A percentile compares a stretch with the other conserved stretches of the same genome.
phyloP scores from a whole-genome alignment of 2,888 invertebrate genomes.

The Pyrochroa serraticornis region DNA sequence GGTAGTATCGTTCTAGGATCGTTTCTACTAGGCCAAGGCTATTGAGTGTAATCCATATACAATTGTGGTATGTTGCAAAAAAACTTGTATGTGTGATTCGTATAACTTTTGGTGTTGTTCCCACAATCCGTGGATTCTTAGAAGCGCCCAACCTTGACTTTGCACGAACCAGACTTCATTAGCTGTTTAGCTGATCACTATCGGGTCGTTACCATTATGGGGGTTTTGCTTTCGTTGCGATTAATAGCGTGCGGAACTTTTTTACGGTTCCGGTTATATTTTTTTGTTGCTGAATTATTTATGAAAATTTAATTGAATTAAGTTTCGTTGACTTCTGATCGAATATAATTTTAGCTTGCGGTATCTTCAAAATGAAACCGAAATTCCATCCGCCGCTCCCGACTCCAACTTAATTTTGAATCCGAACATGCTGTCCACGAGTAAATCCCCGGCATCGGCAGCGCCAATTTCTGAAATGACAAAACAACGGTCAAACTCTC shows the following conservation, averaged over 20 bases:
- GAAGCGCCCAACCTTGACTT: too few relatives aligned
- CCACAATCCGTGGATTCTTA: too few relatives aligned
- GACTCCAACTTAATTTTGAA: constrained; percentile 31
- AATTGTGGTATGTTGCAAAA: too few relatives aligned
- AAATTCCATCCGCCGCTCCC: constrained; percentile 41
- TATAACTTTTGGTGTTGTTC: too few relatives aligned
- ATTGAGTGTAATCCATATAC: too few relatives aligned
- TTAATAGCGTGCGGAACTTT: not conserved
- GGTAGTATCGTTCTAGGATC: too few relatives aligned
- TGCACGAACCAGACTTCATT: too few relatives aligned
- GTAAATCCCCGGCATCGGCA: constrained; percentile 48
- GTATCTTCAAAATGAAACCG: constrained; percentile 65
- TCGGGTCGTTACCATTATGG: not conserved
- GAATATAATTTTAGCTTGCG: constrained; percentile 62
- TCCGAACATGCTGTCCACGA: constrained; percentile 37
- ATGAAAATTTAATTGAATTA: constrained; percentile 3
- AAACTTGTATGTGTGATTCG: too few relatives aligned
- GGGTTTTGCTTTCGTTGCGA: not conserved
- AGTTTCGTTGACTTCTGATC: not conserved
- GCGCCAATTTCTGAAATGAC: constrained; percentile 45
- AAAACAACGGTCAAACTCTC: constrained; percentile 47
- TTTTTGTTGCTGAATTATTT: not conserved
- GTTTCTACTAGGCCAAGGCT: too few relatives aligned
- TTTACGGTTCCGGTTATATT: not conserved
- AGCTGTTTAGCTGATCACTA: too few relatives aligned